Percentiles rank a stretch among this genome's conserved stretches.
phyloP scores from a whole-genome alignment of 2,797 vertebrate species.

The Anguilla anguilla region DNA sequence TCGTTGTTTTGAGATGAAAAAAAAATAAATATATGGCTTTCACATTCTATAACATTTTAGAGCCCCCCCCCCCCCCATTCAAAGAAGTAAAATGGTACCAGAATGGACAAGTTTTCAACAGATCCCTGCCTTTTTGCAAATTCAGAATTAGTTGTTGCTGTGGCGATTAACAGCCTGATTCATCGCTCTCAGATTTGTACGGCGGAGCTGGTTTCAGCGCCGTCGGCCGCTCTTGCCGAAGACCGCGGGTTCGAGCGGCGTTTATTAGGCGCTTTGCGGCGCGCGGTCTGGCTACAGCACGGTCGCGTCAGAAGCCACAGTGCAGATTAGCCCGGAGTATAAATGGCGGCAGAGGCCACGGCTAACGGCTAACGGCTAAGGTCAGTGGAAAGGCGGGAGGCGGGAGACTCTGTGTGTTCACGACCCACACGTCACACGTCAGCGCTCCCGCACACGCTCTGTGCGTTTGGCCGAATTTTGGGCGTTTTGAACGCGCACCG shows the following conservation, averaged over 20 bases:
- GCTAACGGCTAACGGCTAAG: too few species aligned
- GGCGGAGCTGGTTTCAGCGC: background rate
- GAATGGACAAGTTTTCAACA: background rate
- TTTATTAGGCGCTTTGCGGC: background rate
- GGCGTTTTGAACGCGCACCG: background rate
- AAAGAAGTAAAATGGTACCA: background rate
- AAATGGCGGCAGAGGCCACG: background rate
- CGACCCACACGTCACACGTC: too few species aligned
- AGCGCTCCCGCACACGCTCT: background rate
- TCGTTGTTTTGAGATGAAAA: background rate
- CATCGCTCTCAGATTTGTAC: background rate
- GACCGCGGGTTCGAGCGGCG: background rate
- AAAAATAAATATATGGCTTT: too few species aligned
- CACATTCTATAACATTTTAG: too few species aligned
- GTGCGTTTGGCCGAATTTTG: background rate
- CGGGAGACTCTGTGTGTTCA: background rate
- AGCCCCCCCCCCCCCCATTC: background rate
- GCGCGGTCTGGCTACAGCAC: background rate
- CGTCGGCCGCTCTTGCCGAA: background rate
- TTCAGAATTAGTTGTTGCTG: background rate
- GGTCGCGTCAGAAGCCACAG: background rate
- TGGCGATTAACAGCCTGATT: background rate
- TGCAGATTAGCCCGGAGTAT: background rate
- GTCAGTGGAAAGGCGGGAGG: background rate
- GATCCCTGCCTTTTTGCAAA: background rate